Evolutionary conservation across 2,797 vertebrate genomes (phyloP), one percentile per base, ranked within the genome.

Genomic region (Anas georgica): DNA sequence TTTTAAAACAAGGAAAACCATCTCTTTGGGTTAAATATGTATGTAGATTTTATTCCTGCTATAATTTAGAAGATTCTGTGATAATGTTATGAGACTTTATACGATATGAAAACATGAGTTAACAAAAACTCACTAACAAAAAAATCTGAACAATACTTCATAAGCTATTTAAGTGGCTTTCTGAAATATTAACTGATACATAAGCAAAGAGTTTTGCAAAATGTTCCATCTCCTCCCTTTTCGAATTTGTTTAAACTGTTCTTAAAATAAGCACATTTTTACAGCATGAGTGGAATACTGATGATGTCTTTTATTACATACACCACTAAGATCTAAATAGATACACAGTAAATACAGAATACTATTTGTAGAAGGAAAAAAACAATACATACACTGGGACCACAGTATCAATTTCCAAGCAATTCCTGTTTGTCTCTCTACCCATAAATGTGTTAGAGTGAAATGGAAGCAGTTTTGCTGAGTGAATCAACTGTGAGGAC

Each of bases 1-100:
- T 37, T 86, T 82, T 86, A 69, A 90, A 93, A 43, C 37, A 91
- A 78, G 69, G 17, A 88, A 83, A 84, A 28, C 86, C 23, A 78
- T 58, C 28, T 33, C 48, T 81, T 76, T 52, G 20, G 18, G 31
- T 93, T 73, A 82, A 46, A 68, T 80, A 81, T 22, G 28, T 63
- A 7, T 1, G 0, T 21, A 88, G 28, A 69, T 41, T 78, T 94
- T 92, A 90, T 88, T 94, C 82, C 78, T 29, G 39, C 59, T 79
- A 33, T 41, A 31, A 59, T 90, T 79, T 92, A 78, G 66, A 72
- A 20, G 63, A 79, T 73, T 78, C 46, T 62, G 54, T 64, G 35
- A 77, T 70, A 88, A 79, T 15, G 23, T 46, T 68, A 75, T 2
- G 3, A 58, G 67, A 79, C 59, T 74, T 82, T 63, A 74, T 41